Percentiles rank a stretch among this genome's conserved stretches.
Conservation (phyloP, 1,140 invertebrate species). For the Drosophila aff. region DNA sequence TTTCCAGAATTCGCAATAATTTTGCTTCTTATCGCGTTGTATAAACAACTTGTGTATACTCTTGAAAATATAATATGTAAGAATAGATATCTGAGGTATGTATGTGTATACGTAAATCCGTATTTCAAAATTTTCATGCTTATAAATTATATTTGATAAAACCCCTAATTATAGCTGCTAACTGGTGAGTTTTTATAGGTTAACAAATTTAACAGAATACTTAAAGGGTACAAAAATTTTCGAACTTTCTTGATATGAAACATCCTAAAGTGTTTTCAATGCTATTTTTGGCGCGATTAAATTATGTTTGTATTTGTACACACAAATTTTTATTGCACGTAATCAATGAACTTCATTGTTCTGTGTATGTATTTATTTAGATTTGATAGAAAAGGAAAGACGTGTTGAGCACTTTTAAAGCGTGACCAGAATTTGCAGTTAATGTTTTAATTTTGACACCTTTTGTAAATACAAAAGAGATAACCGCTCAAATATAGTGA, state of each 20-base stretch:
- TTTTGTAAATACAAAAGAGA: neutral
- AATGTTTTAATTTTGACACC: neutral
- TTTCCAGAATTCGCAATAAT: neutral
- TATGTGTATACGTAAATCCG: too few species aligned
- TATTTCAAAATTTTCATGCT: too few species aligned
- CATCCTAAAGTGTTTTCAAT: too few species aligned
- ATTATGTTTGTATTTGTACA: neutral
- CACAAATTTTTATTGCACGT: neutral
- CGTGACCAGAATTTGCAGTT: neutral
- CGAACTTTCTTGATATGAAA: neutral
- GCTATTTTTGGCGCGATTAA: neutral
- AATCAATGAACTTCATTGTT: constrained; percentile 11
- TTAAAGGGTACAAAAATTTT: neutral
- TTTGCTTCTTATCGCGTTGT: neutral
- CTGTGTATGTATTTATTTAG: neutral
- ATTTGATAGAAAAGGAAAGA: neutral
- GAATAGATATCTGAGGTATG: too few species aligned
- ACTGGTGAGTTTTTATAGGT: too few species aligned
- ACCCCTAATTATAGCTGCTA: too few species aligned
- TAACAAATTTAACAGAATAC: too few species aligned
- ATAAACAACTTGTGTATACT: constrained; percentile 5
- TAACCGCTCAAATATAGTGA: neutral
- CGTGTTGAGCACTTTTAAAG: neutral
- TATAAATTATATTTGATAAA: too few species aligned
- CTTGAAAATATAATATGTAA: neutral